A percentile compares a stretch with the other conserved stretches of the same genome.
Conservation (phyloP, 2,888 invertebrate genomes). For the Hirtodrosophila confusa region DNA sequence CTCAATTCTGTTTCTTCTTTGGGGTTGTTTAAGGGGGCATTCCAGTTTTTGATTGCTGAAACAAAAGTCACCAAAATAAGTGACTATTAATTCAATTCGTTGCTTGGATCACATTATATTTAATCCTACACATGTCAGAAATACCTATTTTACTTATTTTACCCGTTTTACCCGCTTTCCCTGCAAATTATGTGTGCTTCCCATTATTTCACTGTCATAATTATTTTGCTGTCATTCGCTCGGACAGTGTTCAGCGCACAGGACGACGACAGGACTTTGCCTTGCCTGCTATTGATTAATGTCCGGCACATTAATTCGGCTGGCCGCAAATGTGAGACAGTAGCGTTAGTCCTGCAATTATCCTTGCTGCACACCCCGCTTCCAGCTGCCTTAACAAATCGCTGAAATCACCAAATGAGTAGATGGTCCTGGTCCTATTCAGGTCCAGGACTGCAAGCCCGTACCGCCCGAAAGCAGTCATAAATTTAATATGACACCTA, state of each 20-base stretch:
- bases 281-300: slow-evolving; percentile 41
- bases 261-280: slow-evolving; percentile 4
- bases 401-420: slow-evolving; percentile 45
- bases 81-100: too few relatives aligned
- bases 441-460: neutral
- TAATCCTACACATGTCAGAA: too few relatives aligned
- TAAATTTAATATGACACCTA: slow-evolving; percentile 73
- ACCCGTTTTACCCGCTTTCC: too few relatives aligned
- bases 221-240: neutral
- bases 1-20: too few relatives aligned
- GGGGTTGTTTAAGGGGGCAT: too few relatives aligned
- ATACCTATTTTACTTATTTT: too few relatives aligned
- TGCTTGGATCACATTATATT: too few relatives aligned
- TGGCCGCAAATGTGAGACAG: slow-evolving; percentile 34
- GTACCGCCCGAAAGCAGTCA: slow-evolving; percentile 38
- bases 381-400: slow-evolving; percentile 46
- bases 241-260: slow-evolving; percentile 1
- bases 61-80: too few relatives aligned
- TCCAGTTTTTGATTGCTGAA: too few relatives aligned
- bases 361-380: neutral
- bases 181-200: too few relatives aligned
- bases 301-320: slow-evolving; percentile 30
- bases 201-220: too few relatives aligned
- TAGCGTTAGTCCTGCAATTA: slow-evolving; percentile 16
- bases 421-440: slow-evolving; percentile 26